These are phyloP conservation scores for Acrossocheilus fasciatus DNA, from an alignment of 2,797 vertebrate genomes.

Conservation along the genomic window DNA sequence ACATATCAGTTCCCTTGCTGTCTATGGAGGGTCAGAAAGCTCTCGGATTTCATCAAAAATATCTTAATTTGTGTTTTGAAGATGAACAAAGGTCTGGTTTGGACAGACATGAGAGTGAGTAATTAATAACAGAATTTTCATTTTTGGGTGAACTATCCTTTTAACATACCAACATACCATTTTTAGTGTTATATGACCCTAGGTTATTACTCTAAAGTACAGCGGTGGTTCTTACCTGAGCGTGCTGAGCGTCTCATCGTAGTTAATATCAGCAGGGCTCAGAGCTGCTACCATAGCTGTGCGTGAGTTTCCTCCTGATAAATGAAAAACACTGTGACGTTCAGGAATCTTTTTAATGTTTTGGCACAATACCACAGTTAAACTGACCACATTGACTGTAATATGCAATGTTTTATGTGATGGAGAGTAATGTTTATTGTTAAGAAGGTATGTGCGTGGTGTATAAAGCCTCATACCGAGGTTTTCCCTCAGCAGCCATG, in stretches of 20 bases:
- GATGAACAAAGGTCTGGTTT: background rate
- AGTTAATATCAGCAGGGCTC: constrained; percentile 94
- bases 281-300: constrained; percentile 98
- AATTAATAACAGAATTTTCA: background rate
- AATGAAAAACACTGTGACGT: constrained; percentile 5
- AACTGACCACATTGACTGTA: background rate
- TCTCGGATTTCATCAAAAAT: background rate
- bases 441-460: background rate
- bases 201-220: background rate
- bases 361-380: background rate
- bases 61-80: background rate
- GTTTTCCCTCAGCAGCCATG: constrained; percentile 97
- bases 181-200: background rate
- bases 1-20: background rate
- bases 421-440: background rate
- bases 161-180: background rate
- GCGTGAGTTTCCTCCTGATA: constrained; percentile 93
- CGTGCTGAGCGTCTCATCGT: constrained; percentile 95
- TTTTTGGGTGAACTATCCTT: background rate
- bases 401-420: background rate
- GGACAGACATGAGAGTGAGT: background rate
- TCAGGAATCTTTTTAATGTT: background rate
- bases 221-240: constrained; percentile 83
- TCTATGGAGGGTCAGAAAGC: background rate
- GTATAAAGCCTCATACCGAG: constrained; percentile 80